phyloP scores from a whole-genome alignment of 2,797 vertebrate species.

The Streptopelia turtur region DNA sequence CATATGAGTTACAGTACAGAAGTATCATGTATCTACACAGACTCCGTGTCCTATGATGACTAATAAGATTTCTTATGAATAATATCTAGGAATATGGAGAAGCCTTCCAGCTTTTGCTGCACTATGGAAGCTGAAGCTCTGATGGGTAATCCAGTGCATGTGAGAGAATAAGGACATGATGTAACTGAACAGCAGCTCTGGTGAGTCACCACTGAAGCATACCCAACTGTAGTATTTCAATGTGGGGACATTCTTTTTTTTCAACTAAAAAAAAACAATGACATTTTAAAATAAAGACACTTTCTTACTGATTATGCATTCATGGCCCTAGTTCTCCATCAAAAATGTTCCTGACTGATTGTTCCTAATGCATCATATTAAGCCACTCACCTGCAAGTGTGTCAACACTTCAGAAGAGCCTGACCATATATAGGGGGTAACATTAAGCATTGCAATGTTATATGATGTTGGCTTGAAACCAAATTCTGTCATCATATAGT shows the following conservation, averaged over 20 bases:
- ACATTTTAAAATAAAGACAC: background rate
- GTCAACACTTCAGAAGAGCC: background rate
- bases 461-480: background rate
- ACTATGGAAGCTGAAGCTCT: background rate
- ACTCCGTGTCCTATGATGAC: background rate
- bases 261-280: background rate
- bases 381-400: background rate
- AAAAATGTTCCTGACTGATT: background rate
- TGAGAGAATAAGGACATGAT: background rate
- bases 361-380: background rate
- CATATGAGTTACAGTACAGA: background rate
- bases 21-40: background rate
- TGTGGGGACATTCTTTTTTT: background rate
- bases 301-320: background rate
- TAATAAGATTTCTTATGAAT: background rate
- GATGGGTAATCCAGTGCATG: background rate
- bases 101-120: background rate
- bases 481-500: background rate
- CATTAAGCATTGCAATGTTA: background rate
- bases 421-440: background rate
- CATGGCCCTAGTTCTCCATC: background rate
- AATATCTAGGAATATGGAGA: background rate
- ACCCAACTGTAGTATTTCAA: background rate
- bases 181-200: background rate
- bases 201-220: background rate